phyloP scores from a whole-genome alignment of 2,888 invertebrate species.

The Synergus itoensis region DNA sequence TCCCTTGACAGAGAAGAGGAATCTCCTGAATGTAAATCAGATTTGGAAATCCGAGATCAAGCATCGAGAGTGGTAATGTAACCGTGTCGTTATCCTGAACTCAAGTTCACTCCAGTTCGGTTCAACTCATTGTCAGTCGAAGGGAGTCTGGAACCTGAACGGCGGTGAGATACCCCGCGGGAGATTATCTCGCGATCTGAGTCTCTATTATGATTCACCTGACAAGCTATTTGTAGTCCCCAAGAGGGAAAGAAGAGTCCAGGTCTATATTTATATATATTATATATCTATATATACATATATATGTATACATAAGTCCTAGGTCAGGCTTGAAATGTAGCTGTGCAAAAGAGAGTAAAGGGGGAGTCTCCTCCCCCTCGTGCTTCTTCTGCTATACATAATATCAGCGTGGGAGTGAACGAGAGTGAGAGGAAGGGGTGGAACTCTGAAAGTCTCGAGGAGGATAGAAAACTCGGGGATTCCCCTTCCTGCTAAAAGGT shows the following conservation, averaged over 20 bases:
- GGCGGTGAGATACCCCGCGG: constrained; percentile 55
- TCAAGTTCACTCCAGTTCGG: constrained; percentile 31
- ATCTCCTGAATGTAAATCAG: constrained; percentile 36
- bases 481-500: constrained; percentile 51
- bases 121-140: constrained; percentile 12
- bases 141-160: constrained; percentile 43
- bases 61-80: constrained; percentile 34
- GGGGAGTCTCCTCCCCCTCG: constrained; percentile 26
- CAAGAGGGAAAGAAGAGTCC: constrained; percentile 52
- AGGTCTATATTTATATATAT: constrained; percentile 4
- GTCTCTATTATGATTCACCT: constrained; percentile 73
- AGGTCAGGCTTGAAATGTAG: constrained; percentile 13
- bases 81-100: constrained; percentile 35
- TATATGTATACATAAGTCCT: constrained; percentile 13
- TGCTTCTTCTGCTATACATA: background rate
- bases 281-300: too few species aligned
- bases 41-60: constrained; percentile 30
- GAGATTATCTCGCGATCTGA: constrained; percentile 71
- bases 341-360: background rate
- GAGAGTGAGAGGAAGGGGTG: constrained; percentile 31
- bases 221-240: constrained; percentile 73
- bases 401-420: constrained; percentile 29
- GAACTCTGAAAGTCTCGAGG: background rate
- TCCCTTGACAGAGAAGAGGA: background rate
- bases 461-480: constrained; percentile 2